Conservation (phyloP, 2,113 vertebrate genomes). For the Agelaius tricolor region DNA sequence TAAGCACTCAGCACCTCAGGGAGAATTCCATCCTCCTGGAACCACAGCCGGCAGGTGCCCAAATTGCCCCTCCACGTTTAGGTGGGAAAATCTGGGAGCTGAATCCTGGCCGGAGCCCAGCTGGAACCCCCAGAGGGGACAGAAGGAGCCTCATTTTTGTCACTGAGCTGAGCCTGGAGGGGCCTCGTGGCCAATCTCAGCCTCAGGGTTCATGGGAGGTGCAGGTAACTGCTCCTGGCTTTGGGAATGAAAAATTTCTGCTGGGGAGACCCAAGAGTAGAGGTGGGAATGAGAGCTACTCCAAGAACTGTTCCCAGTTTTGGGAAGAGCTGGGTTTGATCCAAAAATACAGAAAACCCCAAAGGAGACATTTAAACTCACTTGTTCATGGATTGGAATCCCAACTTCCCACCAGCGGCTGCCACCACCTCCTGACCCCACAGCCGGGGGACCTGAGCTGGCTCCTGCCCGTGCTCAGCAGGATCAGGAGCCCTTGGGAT, state of each 20-base stretch:
- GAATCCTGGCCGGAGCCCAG: background rate
- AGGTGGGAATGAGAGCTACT: background rate
- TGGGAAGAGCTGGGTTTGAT: background rate
- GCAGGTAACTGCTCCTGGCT: background rate
- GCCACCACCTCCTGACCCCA: background rate
- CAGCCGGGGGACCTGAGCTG: background rate
- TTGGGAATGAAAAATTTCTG: background rate
- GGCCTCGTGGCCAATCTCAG: background rate
- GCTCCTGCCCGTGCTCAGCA: background rate
- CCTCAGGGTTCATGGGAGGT: fast-evolving
- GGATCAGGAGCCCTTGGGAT: fast-evolving
- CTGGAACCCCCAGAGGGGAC: background rate
- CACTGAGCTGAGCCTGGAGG: background rate
- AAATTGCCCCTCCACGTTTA: fast-evolving
- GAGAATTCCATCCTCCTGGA: background rate
- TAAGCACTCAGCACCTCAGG: background rate
- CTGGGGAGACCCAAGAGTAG: background rate
- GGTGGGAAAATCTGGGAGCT: background rate
- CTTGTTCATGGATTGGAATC: background rate
- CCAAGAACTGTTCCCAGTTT: background rate
- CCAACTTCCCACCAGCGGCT: background rate
- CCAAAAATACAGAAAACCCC: background rate
- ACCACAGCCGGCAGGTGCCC: background rate
- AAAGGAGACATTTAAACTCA: background rate
- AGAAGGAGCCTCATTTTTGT: background rate